Evolutionary conservation across 2,113 vertebrate species (phyloP).

Genomic region (Pygoscelis antarcticus): DNA sequence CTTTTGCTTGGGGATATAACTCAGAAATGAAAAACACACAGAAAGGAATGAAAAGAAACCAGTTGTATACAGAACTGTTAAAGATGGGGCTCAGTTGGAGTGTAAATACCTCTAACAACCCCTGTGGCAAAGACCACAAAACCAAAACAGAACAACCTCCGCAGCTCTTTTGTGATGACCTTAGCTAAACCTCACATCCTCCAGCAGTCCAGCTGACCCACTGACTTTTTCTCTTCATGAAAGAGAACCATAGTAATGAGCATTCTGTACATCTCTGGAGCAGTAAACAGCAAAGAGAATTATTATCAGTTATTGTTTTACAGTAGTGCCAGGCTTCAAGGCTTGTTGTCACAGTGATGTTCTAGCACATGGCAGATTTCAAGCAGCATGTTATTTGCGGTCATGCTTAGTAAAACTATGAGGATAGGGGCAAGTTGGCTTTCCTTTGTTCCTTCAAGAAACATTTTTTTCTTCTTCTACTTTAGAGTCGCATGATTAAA

Average conservation of each 20-base stretch:
- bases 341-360: conserved; percentile 4
- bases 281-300: conserved; percentile 2
- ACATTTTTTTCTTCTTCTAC: background rate
- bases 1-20: background rate
- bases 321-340: background rate
- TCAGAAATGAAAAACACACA: conserved; percentile 11
- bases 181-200: background rate
- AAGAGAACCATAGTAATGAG: background rate
- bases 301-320: conserved; percentile 16
- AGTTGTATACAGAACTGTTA: background rate
- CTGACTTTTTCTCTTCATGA: background rate
- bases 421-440: background rate
- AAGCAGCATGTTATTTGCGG: background rate
- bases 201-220: background rate
- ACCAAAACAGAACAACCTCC: background rate
- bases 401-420: background rate
- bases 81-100: background rate
- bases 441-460: background rate
- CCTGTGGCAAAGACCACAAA: background rate
- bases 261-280: background rate
- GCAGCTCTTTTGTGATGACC: background rate
- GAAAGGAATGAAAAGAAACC: background rate
- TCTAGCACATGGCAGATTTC: background rate
- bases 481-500: background rate
- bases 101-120: background rate